These are phyloP conservation scores for Leuctra nigra DNA, from an alignment of 2,888 invertebrate species.

Conservation along the genomic window DNA sequence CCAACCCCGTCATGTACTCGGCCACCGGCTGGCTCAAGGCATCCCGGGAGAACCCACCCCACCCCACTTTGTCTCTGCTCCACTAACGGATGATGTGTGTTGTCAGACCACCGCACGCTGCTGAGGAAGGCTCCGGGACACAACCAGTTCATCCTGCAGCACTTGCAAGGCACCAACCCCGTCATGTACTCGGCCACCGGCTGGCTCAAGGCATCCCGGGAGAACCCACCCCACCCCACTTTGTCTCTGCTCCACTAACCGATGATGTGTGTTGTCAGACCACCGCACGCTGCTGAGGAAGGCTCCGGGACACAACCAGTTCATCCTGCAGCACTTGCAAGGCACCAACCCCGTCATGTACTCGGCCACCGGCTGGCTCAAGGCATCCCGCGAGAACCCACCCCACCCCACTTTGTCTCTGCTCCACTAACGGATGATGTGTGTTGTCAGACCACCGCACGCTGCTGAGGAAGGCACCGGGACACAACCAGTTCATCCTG, in stretches of 20 bases:
- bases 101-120: constrained; percentile 57
- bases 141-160: constrained; percentile 70
- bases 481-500: constrained; percentile 67
- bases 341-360: constrained; percentile 90
- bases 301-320: constrained; percentile 71
- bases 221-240: constrained; percentile 75
- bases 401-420: constrained; percentile 68
- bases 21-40: constrained; percentile 85
- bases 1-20: constrained; percentile 85
- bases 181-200: constrained; percentile 83
- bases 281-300: constrained; percentile 65
- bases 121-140: constrained; percentile 72
- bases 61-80: too few relatives aligned
- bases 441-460: constrained; percentile 58
- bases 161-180: constrained; percentile 77
- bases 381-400: constrained; percentile 79
- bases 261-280: too few relatives aligned
- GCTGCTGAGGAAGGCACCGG: constrained; percentile 69
- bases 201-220: constrained; percentile 83
- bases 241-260: too few relatives aligned
- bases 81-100: too few relatives aligned
- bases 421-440: too few relatives aligned
- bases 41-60: constrained; percentile 78
- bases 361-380: constrained; percentile 84
- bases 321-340: constrained; percentile 66